A percentile compares a stretch with the other conserved stretches of the same genome.
phyloP scores from a whole-genome alignment of 2,113 vertebrate species.

The Geococcyx californianus region DNA sequence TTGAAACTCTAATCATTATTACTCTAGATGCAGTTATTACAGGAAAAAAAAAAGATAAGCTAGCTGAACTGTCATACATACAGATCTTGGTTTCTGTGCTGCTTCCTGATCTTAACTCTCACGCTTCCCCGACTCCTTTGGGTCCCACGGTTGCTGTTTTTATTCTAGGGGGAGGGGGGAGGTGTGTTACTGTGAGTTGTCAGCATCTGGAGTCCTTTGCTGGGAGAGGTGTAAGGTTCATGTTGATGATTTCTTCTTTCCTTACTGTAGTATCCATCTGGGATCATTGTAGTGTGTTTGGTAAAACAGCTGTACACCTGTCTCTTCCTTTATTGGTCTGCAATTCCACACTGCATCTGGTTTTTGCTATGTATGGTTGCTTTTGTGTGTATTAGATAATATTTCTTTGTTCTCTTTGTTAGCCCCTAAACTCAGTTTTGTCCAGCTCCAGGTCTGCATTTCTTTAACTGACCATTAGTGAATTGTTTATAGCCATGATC shows the following conservation, averaged over 20 bases:
- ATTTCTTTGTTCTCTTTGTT: not conserved
- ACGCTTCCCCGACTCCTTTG: not conserved
- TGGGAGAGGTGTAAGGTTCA: not conserved
- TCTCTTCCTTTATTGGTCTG: not conserved
- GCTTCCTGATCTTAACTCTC: not conserved
- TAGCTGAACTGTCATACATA: not conserved
- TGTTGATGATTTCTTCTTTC: not conserved
- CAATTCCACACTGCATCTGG: not conserved
- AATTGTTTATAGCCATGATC: not conserved
- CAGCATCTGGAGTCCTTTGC: not conserved
- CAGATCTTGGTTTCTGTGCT: not conserved
- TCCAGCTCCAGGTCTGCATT: not conserved
- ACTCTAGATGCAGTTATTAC: not conserved
- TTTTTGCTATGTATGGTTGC: not conserved
- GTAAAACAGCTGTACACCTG: not conserved
- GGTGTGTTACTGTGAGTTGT: not conserved
- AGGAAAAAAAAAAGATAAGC: not conserved
- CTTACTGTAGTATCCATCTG: not conserved
- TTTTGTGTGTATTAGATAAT: not conserved
- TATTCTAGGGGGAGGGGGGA: not conserved
- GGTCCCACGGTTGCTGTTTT: not conserved
- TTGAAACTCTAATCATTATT: not conserved
- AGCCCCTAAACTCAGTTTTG: not conserved
- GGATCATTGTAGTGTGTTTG: not conserved
- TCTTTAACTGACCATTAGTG: not conserved